phyloP scores from a whole-genome alignment of 2,888 invertebrate species.

The Brachylomia viminalis region DNA sequence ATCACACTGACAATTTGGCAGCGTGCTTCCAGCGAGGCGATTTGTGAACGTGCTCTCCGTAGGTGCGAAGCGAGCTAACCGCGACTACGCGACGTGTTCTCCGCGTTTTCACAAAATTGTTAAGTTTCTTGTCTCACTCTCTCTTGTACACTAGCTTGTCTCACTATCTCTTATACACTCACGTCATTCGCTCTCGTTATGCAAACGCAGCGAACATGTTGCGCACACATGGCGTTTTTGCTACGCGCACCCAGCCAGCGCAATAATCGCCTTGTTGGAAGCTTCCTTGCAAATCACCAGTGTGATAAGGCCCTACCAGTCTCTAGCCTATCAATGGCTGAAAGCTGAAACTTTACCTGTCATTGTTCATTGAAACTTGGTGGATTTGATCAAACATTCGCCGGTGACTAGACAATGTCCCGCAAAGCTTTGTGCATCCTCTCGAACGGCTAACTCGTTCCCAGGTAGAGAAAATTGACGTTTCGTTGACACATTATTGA shows the following conservation, averaged over 20 bases:
- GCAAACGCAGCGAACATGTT: background rate
- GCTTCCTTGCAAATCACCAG: background rate
- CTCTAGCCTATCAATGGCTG: slow-evolving; percentile 44
- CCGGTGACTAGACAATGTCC: slow-evolving; percentile 36
- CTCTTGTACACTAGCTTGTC: background rate
- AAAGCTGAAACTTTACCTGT: slow-evolving; percentile 55
- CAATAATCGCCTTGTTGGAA: background rate
- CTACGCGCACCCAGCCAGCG: background rate
- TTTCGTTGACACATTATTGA: slow-evolving; percentile 48
- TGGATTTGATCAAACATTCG: slow-evolving; percentile 59
- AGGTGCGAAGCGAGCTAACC: background rate
- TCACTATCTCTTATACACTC: background rate
- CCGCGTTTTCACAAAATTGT: background rate
- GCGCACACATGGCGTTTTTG: background rate
- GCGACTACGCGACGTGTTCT: background rate
- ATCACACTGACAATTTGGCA: background rate
- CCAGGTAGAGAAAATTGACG: slow-evolving; percentile 42
- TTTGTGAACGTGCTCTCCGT: background rate
- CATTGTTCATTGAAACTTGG: slow-evolving; percentile 51
- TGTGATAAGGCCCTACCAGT: background rate
- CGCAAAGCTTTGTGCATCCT: slow-evolving; percentile 50
- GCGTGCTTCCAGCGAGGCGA: background rate
- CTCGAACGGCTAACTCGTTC: slow-evolving; percentile 25
- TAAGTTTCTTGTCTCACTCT: background rate
- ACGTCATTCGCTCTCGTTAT: background rate